phyloP scores from a whole-genome alignment of 2,888 invertebrate genomes.

The Frankliniella intonsa region DNA sequence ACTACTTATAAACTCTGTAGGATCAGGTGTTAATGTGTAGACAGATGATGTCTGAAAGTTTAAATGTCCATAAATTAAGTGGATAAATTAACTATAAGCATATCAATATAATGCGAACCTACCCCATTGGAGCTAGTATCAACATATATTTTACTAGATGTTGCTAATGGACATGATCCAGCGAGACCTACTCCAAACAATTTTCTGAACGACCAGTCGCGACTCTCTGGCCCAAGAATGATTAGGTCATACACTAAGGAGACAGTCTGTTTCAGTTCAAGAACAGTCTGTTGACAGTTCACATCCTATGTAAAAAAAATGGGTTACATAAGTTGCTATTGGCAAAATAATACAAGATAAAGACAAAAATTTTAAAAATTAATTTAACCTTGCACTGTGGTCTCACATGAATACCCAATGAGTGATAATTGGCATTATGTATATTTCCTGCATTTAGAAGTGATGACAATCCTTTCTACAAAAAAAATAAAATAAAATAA shows the following conservation, averaged over 20 bases:
- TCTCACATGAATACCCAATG: slow-evolving; percentile 78
- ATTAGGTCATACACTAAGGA: slow-evolving; percentile 81
- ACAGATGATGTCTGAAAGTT: not conserved
- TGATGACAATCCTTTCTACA: slow-evolving; percentile 73
- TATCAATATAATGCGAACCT: not conserved
- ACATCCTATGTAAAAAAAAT: slow-evolving; percentile 46
- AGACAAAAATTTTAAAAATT: not conserved
- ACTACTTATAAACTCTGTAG: slow-evolving; percentile 44
- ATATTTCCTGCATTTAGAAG: slow-evolving; percentile 85
- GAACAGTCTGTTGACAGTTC: slow-evolving; percentile 56
- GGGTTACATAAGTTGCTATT: no score
- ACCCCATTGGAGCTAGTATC: slow-evolving; percentile 60
- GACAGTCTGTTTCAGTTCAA: slow-evolving; percentile 81
- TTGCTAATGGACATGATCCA: slow-evolving; percentile 76
- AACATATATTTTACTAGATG: slow-evolving; percentile 72
- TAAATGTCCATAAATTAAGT: not conserved
- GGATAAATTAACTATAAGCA: not conserved
- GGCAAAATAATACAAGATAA: not conserved
- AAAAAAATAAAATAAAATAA: slow-evolving; percentile 37
- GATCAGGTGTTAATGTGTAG: not conserved
- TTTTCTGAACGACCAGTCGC: slow-evolving; percentile 81
- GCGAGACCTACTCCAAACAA: slow-evolving; percentile 82
- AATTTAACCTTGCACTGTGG: slow-evolving; percentile 62
- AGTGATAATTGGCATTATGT: slow-evolving; percentile 90
- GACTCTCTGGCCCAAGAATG: slow-evolving; percentile 53